Conservation (phyloP, 2,888 invertebrate species). For the Mesodorylaimus sp. region DNA sequence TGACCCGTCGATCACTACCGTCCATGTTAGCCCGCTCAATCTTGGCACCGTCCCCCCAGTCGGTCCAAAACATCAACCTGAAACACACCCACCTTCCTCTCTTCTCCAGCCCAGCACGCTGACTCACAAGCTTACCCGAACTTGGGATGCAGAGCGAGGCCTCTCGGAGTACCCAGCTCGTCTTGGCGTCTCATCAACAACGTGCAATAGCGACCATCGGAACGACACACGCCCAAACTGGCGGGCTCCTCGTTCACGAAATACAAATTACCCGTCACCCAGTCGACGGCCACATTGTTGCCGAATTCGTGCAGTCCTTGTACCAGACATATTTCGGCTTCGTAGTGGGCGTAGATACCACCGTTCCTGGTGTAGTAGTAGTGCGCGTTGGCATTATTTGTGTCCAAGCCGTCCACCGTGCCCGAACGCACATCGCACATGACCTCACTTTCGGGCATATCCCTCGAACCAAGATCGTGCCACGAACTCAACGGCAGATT, state of each 20-base stretch:
- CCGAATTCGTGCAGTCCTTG: constrained; percentile 15
- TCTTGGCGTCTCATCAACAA: constrained; percentile 12
- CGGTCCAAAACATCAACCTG: too few species aligned
- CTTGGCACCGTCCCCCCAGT: too few species aligned
- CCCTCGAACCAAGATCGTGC: not conserved
- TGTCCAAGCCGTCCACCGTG: not conserved
- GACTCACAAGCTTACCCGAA: constrained; percentile 13
- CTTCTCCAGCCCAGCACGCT: too few species aligned
- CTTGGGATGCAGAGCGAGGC: constrained; percentile 16
- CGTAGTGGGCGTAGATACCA: not conserved
- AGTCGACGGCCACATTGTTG: constrained; percentile 16
- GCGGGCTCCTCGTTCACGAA: constrained; percentile 1
- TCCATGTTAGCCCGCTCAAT: too few species aligned
- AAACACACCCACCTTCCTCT: too few species aligned
- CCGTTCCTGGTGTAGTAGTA: not conserved
- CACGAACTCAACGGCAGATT: not conserved
- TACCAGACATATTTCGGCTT: not conserved
- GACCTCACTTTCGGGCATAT: not conserved
- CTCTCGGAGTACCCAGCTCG: constrained; percentile 8
- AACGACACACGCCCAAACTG: constrained; percentile 15
- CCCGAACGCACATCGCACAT: too few species aligned
- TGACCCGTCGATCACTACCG: too few species aligned
- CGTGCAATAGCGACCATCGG: constrained; percentile 16
- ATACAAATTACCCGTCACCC: constrained; percentile 6
- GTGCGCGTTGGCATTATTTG: not conserved